A percentile compares a stretch with the other conserved stretches of the same genome.
phyloP scores from a whole-genome alignment of 1,140 invertebrate species.

The Pararge aegeria region DNA sequence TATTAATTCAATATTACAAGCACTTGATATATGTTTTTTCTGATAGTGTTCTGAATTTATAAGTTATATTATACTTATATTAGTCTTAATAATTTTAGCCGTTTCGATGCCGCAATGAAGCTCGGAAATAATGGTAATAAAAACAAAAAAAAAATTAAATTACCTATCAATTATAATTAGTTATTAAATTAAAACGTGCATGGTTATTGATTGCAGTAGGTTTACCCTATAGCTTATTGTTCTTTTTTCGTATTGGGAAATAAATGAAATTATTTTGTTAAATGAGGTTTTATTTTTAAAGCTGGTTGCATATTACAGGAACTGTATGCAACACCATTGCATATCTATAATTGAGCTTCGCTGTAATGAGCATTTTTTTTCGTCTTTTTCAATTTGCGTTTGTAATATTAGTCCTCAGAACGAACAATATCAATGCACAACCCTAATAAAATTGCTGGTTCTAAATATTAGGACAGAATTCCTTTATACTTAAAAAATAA shows the following conservation, averaged over 20 bases:
- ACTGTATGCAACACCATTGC: no score
- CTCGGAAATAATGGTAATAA: slow-evolving; percentile 25
- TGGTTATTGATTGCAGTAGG: slow-evolving; percentile 40
- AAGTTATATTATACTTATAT: slow-evolving; percentile 7
- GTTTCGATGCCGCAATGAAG: slow-evolving; percentile 16
- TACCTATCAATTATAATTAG: slow-evolving; percentile 24
- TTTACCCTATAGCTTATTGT: slow-evolving; percentile 31
- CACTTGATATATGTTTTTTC: slow-evolving; percentile 43
- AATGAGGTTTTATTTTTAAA: neutral
- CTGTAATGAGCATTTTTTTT: no score
- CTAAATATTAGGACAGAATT: no score
- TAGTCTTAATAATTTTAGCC: neutral
- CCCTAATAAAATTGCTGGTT: no score
- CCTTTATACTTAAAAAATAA: no score
- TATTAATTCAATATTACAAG: slow-evolving; percentile 29
- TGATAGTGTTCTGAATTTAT: slow-evolving; percentile 34
- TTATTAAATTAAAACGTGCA: slow-evolving; percentile 44
- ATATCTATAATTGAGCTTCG: no score
- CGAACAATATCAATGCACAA: no score
- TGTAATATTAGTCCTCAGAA: no score
- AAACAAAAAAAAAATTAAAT: slow-evolving; percentile 29
- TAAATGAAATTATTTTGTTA: slow-evolving; percentile 44
- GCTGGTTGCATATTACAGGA: no score
- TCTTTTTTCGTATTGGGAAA: slow-evolving; percentile 40
- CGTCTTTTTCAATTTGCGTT: no score